A percentile compares a stretch with the other conserved stretches of the same genome.
Conservation (phyloP, 2,113 vertebrate genomes). For the Zootoca vivipara region DNA sequence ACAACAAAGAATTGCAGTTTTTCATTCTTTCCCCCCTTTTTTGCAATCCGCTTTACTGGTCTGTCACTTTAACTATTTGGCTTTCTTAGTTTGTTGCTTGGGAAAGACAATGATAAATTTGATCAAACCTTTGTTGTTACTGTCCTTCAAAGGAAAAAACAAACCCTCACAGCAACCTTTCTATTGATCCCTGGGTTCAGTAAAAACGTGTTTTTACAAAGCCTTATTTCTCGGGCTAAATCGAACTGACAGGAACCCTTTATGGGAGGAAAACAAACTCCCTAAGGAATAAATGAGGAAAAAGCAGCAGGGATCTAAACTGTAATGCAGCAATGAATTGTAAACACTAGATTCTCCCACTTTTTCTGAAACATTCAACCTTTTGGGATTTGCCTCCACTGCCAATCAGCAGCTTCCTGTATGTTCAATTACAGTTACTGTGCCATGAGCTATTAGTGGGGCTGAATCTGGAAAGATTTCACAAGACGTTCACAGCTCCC, state of each 20-base stretch:
- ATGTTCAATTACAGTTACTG: background rate
- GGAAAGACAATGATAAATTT: conserved; percentile 46
- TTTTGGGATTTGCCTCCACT: conserved; percentile 29
- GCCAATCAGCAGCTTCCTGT: conserved; percentile 32
- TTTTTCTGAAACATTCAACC: conserved; percentile 24
- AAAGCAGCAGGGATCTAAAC: conserved; percentile 24
- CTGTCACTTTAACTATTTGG: conserved; percentile 3
- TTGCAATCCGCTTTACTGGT: conserved; percentile 36
- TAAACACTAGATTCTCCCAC: conserved; percentile 49
- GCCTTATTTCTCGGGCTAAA: conserved; percentile 55
- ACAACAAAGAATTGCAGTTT: background rate
- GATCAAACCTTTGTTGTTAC: conserved; percentile 44
- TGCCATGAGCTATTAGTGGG: conserved; percentile 7
- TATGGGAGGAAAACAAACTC: conserved; percentile 59
- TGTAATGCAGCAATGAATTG: conserved; percentile 48
- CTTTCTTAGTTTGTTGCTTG: conserved; percentile 46
- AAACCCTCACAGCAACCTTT: conserved; percentile 53
- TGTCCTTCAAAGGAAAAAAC: conserved; percentile 41
- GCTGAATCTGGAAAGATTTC: conserved; percentile 42
- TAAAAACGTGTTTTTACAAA: conserved; percentile 49
- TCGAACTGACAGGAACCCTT: conserved; percentile 56
- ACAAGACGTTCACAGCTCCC: conserved; percentile 21
- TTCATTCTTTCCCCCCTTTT: background rate
- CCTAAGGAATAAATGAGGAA: conserved; percentile 37
- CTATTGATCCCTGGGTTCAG: conserved; percentile 51